phyloP scores from a whole-genome alignment of 1,140 invertebrate genomes.

The Stratiolaelaps scimitus region DNA sequence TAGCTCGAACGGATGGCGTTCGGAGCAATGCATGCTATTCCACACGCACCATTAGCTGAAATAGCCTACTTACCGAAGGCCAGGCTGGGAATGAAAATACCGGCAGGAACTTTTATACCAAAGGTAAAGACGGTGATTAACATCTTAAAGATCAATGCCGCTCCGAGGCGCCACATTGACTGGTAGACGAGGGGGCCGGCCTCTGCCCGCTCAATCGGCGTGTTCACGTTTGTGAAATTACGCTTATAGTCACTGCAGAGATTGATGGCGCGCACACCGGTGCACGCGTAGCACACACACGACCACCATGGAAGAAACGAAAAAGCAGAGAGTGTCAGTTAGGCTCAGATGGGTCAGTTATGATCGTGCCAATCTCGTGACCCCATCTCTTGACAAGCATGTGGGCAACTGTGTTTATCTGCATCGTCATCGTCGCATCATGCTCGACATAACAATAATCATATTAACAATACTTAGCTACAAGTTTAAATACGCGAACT shows the following conservation, averaged over 20 bases:
- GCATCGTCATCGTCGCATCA: too few species aligned
- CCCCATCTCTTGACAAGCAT: too few species aligned
- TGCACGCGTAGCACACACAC: background rate
- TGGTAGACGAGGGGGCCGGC: slow-evolving; percentile 71
- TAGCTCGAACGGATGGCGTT: too few species aligned
- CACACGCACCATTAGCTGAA: too few species aligned
- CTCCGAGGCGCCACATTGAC: slow-evolving; percentile 73
- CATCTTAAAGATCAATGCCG: slow-evolving; percentile 84
- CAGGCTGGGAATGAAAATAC: slow-evolving; percentile 80
- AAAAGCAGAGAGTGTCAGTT: background rate
- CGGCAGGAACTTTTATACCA: slow-evolving; percentile 83
- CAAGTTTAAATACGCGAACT: too few species aligned
- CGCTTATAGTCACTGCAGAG: slow-evolving; percentile 70
- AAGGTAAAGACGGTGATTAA: slow-evolving; percentile 97
- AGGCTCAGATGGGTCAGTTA: too few species aligned
- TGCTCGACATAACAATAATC: too few species aligned
- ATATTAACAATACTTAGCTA: too few species aligned
- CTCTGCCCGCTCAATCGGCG: slow-evolving; percentile 55
- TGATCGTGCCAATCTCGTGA: too few species aligned
- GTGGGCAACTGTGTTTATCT: too few species aligned
- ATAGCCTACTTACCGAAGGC: slow-evolving; percentile 50
- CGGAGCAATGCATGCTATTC: too few species aligned
- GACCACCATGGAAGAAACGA: background rate
- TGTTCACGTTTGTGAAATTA: slow-evolving; percentile 66
- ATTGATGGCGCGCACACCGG: background rate